Evolutionary conservation across 2,113 vertebrate species (phyloP).

Genomic region (Albula glossodonta): DNA sequence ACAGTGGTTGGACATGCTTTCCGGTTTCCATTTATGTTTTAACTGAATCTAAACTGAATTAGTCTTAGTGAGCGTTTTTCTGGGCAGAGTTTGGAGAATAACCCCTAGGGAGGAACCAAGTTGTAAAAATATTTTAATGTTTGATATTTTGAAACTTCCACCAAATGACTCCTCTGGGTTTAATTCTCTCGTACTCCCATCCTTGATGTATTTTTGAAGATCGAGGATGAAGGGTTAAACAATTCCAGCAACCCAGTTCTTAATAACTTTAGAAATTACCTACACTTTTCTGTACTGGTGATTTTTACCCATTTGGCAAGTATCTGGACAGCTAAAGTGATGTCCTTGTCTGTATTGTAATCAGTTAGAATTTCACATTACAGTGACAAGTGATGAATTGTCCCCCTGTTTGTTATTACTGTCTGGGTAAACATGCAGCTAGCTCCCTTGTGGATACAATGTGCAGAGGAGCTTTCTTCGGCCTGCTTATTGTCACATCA

Average conservation of each 20-base stretch:
- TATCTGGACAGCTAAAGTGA: slow-evolving; percentile 35
- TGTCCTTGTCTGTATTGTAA: slow-evolving; percentile 70
- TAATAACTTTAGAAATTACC: slow-evolving; percentile 63
- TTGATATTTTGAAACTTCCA: background rate
- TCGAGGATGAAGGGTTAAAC: background rate
- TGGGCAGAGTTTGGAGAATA: background rate
- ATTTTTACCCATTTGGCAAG: slow-evolving; percentile 47
- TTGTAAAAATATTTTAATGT: background rate
- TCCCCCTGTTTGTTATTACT: slow-evolving; percentile 65
- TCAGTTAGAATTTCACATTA: slow-evolving; percentile 71
- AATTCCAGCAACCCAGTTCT: slow-evolving; percentile 48
- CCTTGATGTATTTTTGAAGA: background rate
- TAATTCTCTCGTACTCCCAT: background rate
- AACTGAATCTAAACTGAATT: background rate
- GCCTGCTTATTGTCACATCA: slow-evolving; percentile 37
- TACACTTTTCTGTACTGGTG: slow-evolving; percentile 62
- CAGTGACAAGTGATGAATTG: slow-evolving; percentile 66
- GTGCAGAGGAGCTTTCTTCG: background rate
- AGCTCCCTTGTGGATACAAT: slow-evolving; percentile 21
- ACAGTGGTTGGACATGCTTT: background rate
- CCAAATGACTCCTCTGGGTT: background rate
- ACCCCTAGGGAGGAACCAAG: background rate
- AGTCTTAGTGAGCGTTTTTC: background rate
- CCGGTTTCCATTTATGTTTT: background rate
- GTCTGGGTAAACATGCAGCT: slow-evolving; percentile 48